A percentile compares a stretch with the other conserved stretches of the same genome.
phyloP scores from a whole-genome alignment of 1,140 invertebrate genomes.

The Drosophila ogumai region DNA sequence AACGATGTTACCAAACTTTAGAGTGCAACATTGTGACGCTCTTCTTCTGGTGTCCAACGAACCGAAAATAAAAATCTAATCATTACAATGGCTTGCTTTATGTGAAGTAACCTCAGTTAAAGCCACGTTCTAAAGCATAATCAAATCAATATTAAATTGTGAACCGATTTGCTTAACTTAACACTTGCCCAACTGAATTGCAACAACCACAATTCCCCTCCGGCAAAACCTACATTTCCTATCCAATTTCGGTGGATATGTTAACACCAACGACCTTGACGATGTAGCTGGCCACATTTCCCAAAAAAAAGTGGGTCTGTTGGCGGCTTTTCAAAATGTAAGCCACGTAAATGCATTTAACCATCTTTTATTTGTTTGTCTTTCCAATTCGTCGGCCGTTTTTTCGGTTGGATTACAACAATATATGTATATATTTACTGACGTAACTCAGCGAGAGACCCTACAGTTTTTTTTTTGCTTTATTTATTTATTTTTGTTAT shows the following conservation, averaged over 20 bases:
- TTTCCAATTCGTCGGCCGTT: conserved; percentile 47
- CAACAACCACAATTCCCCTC: not conserved
- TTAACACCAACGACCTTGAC: conserved; percentile 60
- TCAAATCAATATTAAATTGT: not conserved
- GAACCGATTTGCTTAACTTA: conserved; percentile 28
- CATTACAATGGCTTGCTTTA: not conserved
- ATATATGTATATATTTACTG: conserved; percentile 37
- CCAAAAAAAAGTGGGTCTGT: not conserved
- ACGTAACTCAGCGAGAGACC: conserved; percentile 39
- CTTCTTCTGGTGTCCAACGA: not conserved
- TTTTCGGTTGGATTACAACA: conserved; percentile 41
- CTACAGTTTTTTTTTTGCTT: conserved; percentile 14
- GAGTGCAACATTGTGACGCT: not conserved
- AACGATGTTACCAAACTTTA: not conserved
- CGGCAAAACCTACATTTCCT: not conserved
- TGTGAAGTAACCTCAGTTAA: not conserved
- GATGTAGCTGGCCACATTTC: conserved; percentile 41
- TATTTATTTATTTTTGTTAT: no score
- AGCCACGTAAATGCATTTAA: conserved; percentile 50
- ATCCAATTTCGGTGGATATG: conserved; percentile 6
- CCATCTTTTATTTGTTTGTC: conserved; percentile 50
- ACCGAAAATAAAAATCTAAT: not conserved
- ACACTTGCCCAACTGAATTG: not conserved
- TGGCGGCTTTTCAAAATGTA: conserved; percentile 44
- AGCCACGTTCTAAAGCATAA: conserved; percentile 18